Evolutionary conservation across 2,113 vertebrate genomes (phyloP).

Genomic region (Rhinolophus ferrumequinum): DNA sequence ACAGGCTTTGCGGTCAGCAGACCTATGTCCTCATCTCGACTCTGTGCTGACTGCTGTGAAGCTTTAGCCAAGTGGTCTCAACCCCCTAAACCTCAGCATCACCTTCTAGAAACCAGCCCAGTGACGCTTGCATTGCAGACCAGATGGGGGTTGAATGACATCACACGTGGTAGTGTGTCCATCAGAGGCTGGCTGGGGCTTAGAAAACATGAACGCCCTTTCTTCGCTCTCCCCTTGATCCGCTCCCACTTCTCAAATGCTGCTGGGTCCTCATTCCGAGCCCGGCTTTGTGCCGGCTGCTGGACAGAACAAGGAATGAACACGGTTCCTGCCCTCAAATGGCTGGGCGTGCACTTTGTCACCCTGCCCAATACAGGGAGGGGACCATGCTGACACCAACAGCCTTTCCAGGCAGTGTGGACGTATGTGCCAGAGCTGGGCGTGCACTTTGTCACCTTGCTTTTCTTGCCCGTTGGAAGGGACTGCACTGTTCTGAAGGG

Average conservation of each 20-base stretch:
- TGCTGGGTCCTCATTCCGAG: background rate
- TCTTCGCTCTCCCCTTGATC: background rate
- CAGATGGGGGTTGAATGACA: fast-evolving
- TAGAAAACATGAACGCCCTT: background rate
- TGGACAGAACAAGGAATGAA: fast-evolving
- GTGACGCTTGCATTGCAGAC: background rate
- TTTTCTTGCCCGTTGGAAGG: background rate
- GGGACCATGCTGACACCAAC: too few relatives aligned
- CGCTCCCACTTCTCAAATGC: background rate
- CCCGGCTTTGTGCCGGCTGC: background rate
- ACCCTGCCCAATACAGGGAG: background rate
- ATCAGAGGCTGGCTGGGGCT: background rate
- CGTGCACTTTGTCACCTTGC: background rate
- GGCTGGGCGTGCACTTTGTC: background rate
- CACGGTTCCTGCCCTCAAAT: background rate
- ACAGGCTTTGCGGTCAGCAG: background rate
- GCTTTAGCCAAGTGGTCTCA: background rate
- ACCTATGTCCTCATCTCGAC: too few relatives aligned
- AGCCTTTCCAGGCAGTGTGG: fast-evolving
- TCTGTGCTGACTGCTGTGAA: fast-evolving
- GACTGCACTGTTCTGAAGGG: too few relatives aligned
- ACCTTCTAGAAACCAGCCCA: background rate
- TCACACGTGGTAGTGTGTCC: fast-evolving
- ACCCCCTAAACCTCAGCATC: background rate
- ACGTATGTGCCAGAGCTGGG: fast-evolving